Base-by-base conservation (phyloP, 2,797 vertebrate species). In the Rhinophrynus dorsalis region DNA sequence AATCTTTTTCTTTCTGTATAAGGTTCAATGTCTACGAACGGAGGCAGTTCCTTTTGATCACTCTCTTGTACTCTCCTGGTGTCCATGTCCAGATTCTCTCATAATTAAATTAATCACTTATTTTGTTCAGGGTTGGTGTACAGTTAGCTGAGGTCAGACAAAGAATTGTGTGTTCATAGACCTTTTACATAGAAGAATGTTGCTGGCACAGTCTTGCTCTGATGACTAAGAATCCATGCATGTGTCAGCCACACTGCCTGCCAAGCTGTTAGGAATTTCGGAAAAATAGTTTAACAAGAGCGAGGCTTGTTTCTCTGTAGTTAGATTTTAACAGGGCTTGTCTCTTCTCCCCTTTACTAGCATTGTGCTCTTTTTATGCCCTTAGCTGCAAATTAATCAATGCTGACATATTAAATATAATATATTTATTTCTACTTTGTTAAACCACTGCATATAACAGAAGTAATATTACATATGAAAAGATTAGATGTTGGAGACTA, bases 191-290 rank as follows among this genome's bases (percentile, higher is more conserved):
- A 44, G 27, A 59, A 52, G 69, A 73, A 73, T 73, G 69, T 66
- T 66, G 45, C 47, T 73, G 69, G 69, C 62, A 32, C 45, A 35
- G 55, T 54, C 26, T 59, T 60, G 29, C 24, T 51, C 37, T 27
- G 47, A 66, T 73, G 69, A 73, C 69, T 73, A 73, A 73, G 69
- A 60, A 73, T 66, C 50, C 38, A 45, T 54, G 62, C 37, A 66
- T 73, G 68, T 65, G 61, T 73, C 69, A 60, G 69, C 52, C 55
- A n/a, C 27, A 59, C 29, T 26, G 54, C 61, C 57, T 44, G 57
- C 57, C 67, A 62, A 54, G 9, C 27, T 18, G n/a, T 35, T 26
- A 60, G 57, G 67, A 69, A 69, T 69, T 44, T 50, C 10, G 33
- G 32, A 29, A 13, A 6, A 50, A 44, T 30, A 58, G 15, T 60